Conservation (phyloP, 2,113 vertebrate genomes). For the Rhodinocichla rosea region DNA sequence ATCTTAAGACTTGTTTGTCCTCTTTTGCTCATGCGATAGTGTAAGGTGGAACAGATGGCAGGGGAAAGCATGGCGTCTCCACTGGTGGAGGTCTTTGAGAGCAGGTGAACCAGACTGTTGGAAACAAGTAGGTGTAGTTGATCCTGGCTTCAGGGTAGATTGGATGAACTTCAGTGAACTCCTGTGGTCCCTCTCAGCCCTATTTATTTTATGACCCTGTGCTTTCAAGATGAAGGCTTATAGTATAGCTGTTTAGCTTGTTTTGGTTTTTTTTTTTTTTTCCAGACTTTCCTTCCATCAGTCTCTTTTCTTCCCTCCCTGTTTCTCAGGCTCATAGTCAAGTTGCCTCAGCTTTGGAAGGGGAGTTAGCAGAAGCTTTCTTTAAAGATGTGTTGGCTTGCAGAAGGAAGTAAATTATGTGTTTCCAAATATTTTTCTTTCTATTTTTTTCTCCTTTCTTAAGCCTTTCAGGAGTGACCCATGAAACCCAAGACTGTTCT, state of each 20-base stretch:
- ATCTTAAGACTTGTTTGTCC: not conserved
- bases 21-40: not conserved
- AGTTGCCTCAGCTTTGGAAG: not conserved
- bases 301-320: not conserved
- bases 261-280: not conserved
- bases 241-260: not conserved
- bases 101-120: not conserved
- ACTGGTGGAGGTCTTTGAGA: not conserved
- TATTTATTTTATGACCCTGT: not conserved
- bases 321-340: not conserved
- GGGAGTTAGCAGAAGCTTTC: not conserved
- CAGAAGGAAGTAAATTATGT: not conserved
- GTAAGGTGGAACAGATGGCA: not conserved
- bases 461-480: not conserved
- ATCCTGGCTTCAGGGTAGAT: not conserved
- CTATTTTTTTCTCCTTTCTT: not conserved
- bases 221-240: not conserved
- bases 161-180: not conserved
- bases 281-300: not conserved
- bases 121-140: not conserved
- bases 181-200: not conserved
- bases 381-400: not conserved
- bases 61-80: not conserved
- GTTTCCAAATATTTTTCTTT: not conserved
- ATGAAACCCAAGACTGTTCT: constrained; percentile 5